A percentile compares a stretch with the other conserved stretches of the same genome.
These are phyloP conservation scores for Macaria notata DNA, from an alignment of 2,888 invertebrate genomes.

Conservation along the genomic window DNA sequence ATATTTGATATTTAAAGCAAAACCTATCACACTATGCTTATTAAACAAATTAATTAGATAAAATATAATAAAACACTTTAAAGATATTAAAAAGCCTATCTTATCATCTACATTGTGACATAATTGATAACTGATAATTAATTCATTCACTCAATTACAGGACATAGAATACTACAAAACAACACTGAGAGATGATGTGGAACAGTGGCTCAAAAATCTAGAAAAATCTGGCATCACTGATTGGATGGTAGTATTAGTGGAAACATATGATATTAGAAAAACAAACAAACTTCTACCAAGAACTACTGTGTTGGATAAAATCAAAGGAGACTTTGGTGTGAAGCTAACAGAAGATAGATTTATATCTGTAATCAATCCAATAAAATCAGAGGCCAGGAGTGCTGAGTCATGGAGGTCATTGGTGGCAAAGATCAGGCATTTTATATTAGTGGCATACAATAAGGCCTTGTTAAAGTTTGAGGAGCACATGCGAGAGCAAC, in stretches of 20 bases:
- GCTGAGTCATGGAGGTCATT: slow-evolving; percentile 95
- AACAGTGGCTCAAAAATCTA: slow-evolving; percentile 92
- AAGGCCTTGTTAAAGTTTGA: slow-evolving; percentile 93
- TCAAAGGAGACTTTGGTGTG: slow-evolving; percentile 95
- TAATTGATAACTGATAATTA: slow-evolving; percentile 11
- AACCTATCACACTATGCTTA: too few species aligned
- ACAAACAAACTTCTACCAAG: slow-evolving; percentile 95
- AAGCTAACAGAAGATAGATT: slow-evolving; percentile 93
- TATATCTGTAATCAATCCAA: slow-evolving; percentile 94
- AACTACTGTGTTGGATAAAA: slow-evolving; percentile 96
- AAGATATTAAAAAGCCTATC: neutral
- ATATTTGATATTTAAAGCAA: too few species aligned
- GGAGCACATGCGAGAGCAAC: slow-evolving; percentile 93
- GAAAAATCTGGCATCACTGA: slow-evolving; percentile 89
- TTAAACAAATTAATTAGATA: neutral
- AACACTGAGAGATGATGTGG: slow-evolving; percentile 93
- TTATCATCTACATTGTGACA: slow-evolving; percentile 7
- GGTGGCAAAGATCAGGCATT: slow-evolving; percentile 90
- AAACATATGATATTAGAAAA: slow-evolving; percentile 94
- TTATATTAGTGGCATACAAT: slow-evolving; percentile 93
- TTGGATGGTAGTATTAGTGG: slow-evolving; percentile 97
- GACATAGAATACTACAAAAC: slow-evolving; percentile 96
- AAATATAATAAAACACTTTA: too few species aligned
- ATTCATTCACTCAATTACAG: slow-evolving; percentile 72
- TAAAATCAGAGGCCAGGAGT: slow-evolving; percentile 93